Evolutionary conservation across 2,113 vertebrate species (phyloP).

Genomic region (Trichechus manatus): DNA sequence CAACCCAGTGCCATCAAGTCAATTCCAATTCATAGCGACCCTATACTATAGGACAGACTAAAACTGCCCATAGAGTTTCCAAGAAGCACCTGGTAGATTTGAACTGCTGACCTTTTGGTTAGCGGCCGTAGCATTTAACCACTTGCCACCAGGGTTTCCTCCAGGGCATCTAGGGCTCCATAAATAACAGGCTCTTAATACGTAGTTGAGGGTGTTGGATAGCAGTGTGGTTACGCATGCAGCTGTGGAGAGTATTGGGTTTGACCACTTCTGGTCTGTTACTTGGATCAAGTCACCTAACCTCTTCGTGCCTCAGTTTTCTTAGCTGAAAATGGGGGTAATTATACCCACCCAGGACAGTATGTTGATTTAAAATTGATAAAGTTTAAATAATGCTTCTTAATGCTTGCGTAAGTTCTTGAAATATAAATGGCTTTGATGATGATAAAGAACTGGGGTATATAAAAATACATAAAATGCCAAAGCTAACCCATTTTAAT

Average conservation of each 20-base stretch:
- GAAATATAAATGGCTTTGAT: background rate
- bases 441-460: background rate
- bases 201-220: background rate
- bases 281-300: background rate
- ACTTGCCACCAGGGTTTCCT: background rate
- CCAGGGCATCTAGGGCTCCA: background rate
- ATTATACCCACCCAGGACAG: background rate
- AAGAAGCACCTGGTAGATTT: background rate
- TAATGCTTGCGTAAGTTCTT: background rate
- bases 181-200: background rate
- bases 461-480: background rate
- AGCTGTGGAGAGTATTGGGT: background rate
- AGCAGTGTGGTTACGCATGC: background rate
- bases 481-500: background rate
- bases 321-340: constrained; percentile 10
- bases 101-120: background rate
- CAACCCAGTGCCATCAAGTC: background rate
- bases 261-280: background rate
- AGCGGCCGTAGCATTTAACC: background rate
- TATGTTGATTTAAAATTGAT: background rate
- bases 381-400: background rate
- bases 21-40: background rate
- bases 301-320: background rate
- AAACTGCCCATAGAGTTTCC: background rate
- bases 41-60: background rate